Conservation (phyloP, 2,113 vertebrate genomes). For the Hassar affinis region DNA sequence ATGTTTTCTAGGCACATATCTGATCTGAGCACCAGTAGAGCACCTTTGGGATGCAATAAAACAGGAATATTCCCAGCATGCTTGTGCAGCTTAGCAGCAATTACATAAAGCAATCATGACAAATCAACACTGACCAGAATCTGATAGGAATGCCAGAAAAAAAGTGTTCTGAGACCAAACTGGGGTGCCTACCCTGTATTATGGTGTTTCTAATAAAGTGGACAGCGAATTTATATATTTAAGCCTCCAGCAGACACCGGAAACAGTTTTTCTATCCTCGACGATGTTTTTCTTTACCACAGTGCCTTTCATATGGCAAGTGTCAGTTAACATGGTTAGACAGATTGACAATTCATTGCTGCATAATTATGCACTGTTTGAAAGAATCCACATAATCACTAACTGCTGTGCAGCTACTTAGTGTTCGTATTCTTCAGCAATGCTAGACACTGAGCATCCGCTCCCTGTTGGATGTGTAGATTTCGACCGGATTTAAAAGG, state of each 20-base stretch:
- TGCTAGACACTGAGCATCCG: constrained; percentile 37
- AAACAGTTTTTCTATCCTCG: too few relatives aligned
- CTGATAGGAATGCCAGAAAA: not conserved
- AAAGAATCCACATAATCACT: constrained; percentile 38
- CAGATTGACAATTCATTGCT: constrained; percentile 23
- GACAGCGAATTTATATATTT: not conserved
- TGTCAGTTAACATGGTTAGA: constrained; percentile 16
- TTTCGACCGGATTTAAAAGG: constrained; percentile 33
- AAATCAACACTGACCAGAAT: not conserved
- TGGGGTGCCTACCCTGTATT: not conserved
- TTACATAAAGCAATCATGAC: constrained; percentile 4
- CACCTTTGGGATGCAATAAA: not conserved
- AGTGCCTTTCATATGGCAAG: not conserved
- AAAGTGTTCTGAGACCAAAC: not conserved
- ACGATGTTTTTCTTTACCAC: not conserved
- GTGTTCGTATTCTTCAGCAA: constrained; percentile 28
- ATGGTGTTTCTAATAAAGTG: not conserved
- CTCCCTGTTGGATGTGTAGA: constrained; percentile 40
- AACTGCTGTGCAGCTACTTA: constrained; percentile 15
- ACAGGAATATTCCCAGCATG: not conserved
- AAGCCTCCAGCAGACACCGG: not conserved
- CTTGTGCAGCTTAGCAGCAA: not conserved
- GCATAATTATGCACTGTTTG: constrained; percentile 6
- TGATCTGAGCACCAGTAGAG: not conserved
- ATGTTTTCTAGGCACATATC: not conserved